Conservation (phyloP, 2,888 invertebrate genomes). For the Nematopogon swammerdamellus region DNA sequence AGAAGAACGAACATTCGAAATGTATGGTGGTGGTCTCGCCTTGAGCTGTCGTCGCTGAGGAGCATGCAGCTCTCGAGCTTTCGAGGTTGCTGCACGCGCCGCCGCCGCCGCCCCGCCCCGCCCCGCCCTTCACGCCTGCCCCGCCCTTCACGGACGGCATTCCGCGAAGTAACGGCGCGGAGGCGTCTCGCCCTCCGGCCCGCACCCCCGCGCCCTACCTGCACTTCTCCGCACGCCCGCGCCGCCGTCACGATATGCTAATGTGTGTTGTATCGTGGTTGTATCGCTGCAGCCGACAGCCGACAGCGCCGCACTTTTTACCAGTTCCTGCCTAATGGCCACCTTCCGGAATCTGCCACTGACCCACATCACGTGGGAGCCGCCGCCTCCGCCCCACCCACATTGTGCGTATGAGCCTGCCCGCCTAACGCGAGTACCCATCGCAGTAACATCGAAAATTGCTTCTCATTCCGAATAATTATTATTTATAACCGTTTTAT, state of each 20-base stretch:
- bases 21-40: no score
- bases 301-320: not conserved
- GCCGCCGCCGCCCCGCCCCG: conserved; percentile 22
- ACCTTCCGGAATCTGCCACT: conserved; percentile 26
- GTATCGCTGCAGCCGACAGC: not conserved
- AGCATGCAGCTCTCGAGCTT: not conserved
- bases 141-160: not conserved
- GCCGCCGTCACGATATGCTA: not conserved
- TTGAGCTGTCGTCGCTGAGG: no score
- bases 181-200: not conserved
- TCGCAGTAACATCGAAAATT: no score
- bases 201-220: not conserved
- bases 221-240: no score
- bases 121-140: conserved; percentile 10
- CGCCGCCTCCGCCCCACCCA: no score
- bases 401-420: no score
- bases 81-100: conserved; percentile 16
- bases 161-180: not conserved
- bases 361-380: conserved; percentile 38
- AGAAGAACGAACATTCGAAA: no score
- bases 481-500: no score
- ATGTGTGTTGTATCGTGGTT: not conserved
- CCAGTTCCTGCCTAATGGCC: not conserved
- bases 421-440: no score
- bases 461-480: no score